These are phyloP conservation scores for Triops cancriformis DNA, from an alignment of 1,140 invertebrate species.

Conservation along the genomic window DNA sequence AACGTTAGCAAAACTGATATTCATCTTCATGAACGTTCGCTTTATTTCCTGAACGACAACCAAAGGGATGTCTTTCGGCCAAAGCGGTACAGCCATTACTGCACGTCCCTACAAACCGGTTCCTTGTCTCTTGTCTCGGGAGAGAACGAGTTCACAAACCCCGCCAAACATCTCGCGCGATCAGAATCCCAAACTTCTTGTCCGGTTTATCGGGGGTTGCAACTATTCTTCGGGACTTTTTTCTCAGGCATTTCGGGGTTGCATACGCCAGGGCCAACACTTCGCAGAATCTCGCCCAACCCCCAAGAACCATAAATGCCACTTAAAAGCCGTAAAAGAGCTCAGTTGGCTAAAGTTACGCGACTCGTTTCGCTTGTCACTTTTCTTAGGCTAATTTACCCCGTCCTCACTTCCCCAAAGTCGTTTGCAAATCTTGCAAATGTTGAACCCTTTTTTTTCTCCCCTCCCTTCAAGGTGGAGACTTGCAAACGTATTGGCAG, in stretches of 20 bases:
- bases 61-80: neutral
- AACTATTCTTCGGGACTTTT: neutral
- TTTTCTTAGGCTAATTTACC: neutral
- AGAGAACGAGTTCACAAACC: neutral
- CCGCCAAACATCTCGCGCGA: neutral
- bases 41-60: neutral
- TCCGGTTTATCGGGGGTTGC: neutral
- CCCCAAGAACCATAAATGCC: neutral
- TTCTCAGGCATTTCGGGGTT: neutral
- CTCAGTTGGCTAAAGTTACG: neutral
- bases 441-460: neutral
- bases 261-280: neutral
- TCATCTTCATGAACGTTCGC: neutral
- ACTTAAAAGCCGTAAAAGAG: neutral
- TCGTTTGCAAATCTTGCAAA: neutral
- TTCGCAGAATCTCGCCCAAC: neutral
- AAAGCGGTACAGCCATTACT: neutral
- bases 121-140: neutral
- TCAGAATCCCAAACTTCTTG: neutral
- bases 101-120: constrained; percentile 4
- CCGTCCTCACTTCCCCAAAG: neutral
- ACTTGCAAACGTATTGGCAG: neutral
- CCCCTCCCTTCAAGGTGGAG: neutral
- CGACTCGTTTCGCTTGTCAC: neutral
- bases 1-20: neutral